These are phyloP conservation scores for Sebastes steindachneri DNA, from an alignment of 2,797 vertebrate species.

Conservation along the genomic window DNA sequence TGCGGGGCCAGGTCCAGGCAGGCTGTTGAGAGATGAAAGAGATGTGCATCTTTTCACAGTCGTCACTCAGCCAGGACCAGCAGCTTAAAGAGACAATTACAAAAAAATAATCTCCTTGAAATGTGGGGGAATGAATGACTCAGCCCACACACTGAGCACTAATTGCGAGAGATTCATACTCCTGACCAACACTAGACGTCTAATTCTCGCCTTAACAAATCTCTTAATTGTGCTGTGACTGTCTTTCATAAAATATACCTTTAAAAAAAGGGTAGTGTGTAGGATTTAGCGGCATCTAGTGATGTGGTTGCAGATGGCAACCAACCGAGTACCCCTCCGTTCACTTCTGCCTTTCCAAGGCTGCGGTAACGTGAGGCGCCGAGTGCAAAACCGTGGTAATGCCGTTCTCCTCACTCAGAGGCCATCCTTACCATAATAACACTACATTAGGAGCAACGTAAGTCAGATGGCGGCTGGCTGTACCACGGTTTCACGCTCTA, in stretches of 20 bases:
- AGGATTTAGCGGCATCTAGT: background rate
- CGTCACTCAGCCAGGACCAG: background rate
- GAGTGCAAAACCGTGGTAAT: too few relatives aligned
- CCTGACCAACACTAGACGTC: background rate
- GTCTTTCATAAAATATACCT: background rate
- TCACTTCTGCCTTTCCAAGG: too few relatives aligned
- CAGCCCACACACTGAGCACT: background rate
- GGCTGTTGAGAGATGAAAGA: background rate
- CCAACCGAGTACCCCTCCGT: too few relatives aligned
- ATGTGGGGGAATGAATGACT: background rate
- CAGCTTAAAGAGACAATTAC: constrained; percentile 1
- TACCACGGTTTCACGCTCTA: too few relatives aligned
- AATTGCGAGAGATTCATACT: constrained; percentile 1
- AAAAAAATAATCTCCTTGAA: background rate
- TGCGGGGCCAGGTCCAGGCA: background rate
- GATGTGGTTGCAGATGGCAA: too few relatives aligned
- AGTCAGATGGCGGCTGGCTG: too few relatives aligned
- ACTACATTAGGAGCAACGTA: too few relatives aligned
- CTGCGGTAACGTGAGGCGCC: too few relatives aligned
- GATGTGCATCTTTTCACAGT: background rate
- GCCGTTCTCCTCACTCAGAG: too few relatives aligned
- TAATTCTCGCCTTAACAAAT: background rate
- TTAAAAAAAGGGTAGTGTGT: background rate
- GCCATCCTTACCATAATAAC: too few relatives aligned
- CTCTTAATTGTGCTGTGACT: background rate